Conservation (phyloP, 2,888 invertebrate genomes). For the Julus scanicus region DNA sequence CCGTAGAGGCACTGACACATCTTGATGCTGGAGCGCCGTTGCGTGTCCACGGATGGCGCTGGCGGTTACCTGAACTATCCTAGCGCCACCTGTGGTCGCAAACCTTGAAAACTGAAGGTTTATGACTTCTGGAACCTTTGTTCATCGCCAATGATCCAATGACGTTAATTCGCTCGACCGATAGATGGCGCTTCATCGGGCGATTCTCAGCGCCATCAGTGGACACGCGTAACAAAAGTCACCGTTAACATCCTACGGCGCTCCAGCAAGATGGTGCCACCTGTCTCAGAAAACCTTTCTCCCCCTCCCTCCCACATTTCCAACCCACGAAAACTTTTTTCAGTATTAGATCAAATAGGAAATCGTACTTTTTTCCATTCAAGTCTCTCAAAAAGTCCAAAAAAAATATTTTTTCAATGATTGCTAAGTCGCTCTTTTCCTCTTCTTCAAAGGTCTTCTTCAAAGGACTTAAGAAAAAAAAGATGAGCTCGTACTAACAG, state of each 20-base stretch:
- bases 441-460: background rate
- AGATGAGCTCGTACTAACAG: constrained; percentile 12
- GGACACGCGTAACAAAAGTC: too few relatives aligned
- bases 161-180: too few relatives aligned
- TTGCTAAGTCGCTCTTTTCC: background rate
- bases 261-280: background rate
- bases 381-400: background rate
- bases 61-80: too few relatives aligned
- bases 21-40: constrained; percentile 38
- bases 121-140: too few relatives aligned
- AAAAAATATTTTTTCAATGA: constrained; percentile 40
- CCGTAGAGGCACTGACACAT: background rate
- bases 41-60: constrained; percentile 14
- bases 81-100: too few relatives aligned
- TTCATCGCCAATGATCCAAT: too few relatives aligned
- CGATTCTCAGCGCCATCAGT: too few relatives aligned
- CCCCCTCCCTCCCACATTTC: background rate
- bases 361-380: constrained; percentile 30
- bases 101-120: too few relatives aligned
- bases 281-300: background rate
- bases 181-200: too few relatives aligned
- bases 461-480: background rate
- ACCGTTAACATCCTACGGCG: background rate
- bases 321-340: background rate
- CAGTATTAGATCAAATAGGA: constrained; percentile 22